phyloP scores from a whole-genome alignment of 2,113 vertebrate species.

The Aramus guarauna region DNA sequence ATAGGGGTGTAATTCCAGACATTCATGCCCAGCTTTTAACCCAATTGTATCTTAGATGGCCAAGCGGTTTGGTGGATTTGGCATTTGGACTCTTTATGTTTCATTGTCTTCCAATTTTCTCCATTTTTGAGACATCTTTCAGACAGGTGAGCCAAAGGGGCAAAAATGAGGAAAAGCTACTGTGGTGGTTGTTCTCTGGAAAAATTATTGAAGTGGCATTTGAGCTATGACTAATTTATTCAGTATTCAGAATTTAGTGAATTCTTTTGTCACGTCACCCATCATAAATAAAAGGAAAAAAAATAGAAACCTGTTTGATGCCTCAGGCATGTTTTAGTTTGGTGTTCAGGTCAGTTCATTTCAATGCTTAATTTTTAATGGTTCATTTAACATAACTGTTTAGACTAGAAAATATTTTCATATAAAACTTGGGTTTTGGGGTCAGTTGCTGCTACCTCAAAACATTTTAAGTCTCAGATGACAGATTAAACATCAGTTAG shows the following conservation, averaged over 20 bases:
- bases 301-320: slow-evolving; percentile 71
- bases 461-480: slow-evolving; percentile 37
- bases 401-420: slow-evolving; percentile 66
- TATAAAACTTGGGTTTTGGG: slow-evolving; percentile 51
- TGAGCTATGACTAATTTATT: slow-evolving; percentile 74
- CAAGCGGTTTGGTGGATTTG: not conserved
- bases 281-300: slow-evolving; percentile 70
- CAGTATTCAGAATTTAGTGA: slow-evolving; percentile 72
- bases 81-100: not conserved
- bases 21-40: not conserved
- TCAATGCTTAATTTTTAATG: slow-evolving; percentile 73
- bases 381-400: slow-evolving; percentile 69
- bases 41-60: not conserved
- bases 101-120: not conserved
- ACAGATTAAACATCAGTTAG: not conserved
- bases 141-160: slow-evolving; percentile 18
- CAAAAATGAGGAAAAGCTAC: not conserved
- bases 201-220: slow-evolving; percentile 64
- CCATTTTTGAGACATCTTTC: not conserved
- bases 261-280: slow-evolving; percentile 65
- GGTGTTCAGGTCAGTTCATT: slow-evolving; percentile 77
- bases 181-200: slow-evolving; percentile 3
- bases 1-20: not conserved
- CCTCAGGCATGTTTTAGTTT: slow-evolving; percentile 70
- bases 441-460: slow-evolving; percentile 45